Evolutionary conservation across 30 jellyfish, hydroid and myxozoan species (phyloP), one percentile per base, ranked within the genome.

Genomic region (Rhopilema esculentum): DNA sequence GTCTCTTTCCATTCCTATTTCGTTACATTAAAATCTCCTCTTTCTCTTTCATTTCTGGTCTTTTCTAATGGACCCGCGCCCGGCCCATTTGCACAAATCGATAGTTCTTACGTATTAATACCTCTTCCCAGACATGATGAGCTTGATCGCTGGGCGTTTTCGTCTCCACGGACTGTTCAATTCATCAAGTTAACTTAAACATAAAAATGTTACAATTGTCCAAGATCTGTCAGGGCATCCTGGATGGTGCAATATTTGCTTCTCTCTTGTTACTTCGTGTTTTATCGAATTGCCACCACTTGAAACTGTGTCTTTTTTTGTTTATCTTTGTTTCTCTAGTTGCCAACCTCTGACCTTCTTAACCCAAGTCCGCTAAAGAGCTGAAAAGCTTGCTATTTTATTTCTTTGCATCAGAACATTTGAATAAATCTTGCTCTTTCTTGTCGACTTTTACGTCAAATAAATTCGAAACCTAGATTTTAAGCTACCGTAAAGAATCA

Each of bases 181-280:
- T 40, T 40, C 57, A 40, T 40, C 57, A 40, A 40, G 57, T 6
- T 12, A 40, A 40, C 12, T 40, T 40, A 40, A 40, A 40, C 57
- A 40, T 40, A 12, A 12, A 40, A 12, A 40, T 40, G 6, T 40
- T 40, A 40, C 57, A 40, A 40, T 40, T 12, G 57, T 40, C 12
- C 57, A 12, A 40, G 57, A 12, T 12, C 9, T 40, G 12, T 2
- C 57, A 40, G 1, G 26, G 65, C 64, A 24, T 71, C 82, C 82
- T 71, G 65, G n/a, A 57, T 28, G 82, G 64, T 71, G 33, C 82
- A 15, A 27, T 71, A 26, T 71, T 71, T 71, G 82, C 82, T n/a
- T 28, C 28, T 24, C 65, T 71, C 65, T 30, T 19, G 27, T 71
- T 40, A 40, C 57, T 40, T 40, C 12, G 57, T 40, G 12, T 12